Evolutionary conservation across 2,888 invertebrate species (phyloP), one percentile per base, ranked within the genome.

Genomic region (Erebia ligea): DNA sequence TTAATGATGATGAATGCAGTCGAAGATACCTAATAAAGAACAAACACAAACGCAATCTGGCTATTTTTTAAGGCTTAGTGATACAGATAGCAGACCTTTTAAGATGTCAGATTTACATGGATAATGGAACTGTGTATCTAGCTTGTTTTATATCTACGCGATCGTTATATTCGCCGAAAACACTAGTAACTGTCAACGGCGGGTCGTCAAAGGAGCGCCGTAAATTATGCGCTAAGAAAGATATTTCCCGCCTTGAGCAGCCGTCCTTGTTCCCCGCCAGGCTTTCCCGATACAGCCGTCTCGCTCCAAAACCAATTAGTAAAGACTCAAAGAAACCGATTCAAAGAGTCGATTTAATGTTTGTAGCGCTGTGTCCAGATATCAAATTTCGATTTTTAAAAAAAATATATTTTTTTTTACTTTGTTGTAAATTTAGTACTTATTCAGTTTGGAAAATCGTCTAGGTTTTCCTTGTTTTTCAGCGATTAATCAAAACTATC

Each of bases 131-230:
- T 13, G 56, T 21, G 25, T 25, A 57, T 57, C 56, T 57, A 21
- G 15, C 5, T 11, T 57, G 19, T 15, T 57, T 54, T 50, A 45
- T 62, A 62, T 62, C 62, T 21, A 17, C 6, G 45, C 13, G 15
- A 21, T 87, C 81, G 83, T 85, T 85, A 85, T 84, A 84, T 90
- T 90, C 89, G 81, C 80, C 80, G 85, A 86, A 86, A 84, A 85
- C 85, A 84, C 84, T 79, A 84, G 80, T 86, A 87, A 84, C 83
- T 85, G 85, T 85, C 84, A 84, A 78, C 83, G 82, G 77, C 64
- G 76, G 76, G 83, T 82, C 79, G 76, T 79, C 79, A 79, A 79
- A 79, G 78, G 76, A 67, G 72, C 69, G 61, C 76, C 80, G 76
- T 80, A 80, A 80, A 80, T 80, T 78, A 80, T 62, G 75, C 76